Conservation (phyloP, 2,888 invertebrate genomes). For the Megamerina dolium region DNA sequence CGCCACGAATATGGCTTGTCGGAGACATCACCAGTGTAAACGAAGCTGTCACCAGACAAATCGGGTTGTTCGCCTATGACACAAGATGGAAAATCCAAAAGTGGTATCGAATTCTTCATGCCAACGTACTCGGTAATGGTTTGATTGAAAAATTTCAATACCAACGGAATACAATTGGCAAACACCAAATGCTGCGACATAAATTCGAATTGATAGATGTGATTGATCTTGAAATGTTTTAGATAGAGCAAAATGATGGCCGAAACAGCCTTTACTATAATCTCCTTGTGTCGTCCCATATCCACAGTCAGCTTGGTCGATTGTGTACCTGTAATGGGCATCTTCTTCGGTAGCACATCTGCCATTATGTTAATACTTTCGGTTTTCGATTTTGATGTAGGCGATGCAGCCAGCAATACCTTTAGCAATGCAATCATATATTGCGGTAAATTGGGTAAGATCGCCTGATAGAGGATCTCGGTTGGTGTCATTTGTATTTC, state of each 20-base stretch:
- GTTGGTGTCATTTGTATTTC: conserved; percentile 75
- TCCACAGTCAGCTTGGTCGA: conserved; percentile 95
- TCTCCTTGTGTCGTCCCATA: conserved; percentile 97
- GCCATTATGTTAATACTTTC: conserved; percentile 98
- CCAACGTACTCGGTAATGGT: conserved; percentile 92
- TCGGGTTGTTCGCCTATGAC: conserved; percentile 94
- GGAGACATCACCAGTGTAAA: conserved; percentile 63
- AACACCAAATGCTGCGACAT: conserved; percentile 98
- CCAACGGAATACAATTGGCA: conserved; percentile 97
- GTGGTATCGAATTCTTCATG: conserved; percentile 87
- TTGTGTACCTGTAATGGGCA: conserved; percentile 93
- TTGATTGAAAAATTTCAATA: conserved; percentile 98
- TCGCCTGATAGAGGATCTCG: conserved; percentile 88
- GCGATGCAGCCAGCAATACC: conserved; percentile 93
- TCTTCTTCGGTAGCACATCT: conserved; percentile 94
- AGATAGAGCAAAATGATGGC: conserved; percentile 83
- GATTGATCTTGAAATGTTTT: conserved; percentile 96
- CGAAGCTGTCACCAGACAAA: conserved; percentile 83
- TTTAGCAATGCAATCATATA: conserved; percentile 97
- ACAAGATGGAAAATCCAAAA: conserved; percentile 92
- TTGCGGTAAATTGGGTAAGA: conserved; percentile 92
- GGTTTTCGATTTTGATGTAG: conserved; percentile 96
- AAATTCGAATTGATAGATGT: conserved; percentile 98
- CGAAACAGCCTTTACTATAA: conserved; percentile 93
- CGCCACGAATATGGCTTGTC: conserved; percentile 90